phyloP scores from a whole-genome alignment of 2,797 vertebrate species.

The Spheniscus humboldti region DNA sequence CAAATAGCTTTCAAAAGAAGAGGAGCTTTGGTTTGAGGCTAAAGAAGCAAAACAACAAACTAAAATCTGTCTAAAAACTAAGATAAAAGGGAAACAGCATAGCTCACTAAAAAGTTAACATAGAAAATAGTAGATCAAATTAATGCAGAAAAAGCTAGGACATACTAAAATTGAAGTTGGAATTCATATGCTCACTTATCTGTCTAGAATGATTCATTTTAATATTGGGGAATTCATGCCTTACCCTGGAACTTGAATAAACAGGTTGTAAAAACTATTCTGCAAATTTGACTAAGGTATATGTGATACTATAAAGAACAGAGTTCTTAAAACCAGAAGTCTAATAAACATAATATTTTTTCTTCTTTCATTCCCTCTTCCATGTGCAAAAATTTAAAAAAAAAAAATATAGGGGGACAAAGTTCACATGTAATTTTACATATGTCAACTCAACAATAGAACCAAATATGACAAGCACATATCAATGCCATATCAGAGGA shows the following conservation, averaged over 20 bases:
- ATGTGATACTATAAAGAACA: not conserved
- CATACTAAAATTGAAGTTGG: not conserved
- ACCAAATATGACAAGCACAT: not conserved
- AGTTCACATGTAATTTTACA: not conserved
- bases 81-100: not conserved
- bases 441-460: not conserved
- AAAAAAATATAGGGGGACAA: not conserved
- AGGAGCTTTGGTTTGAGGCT: not conserved
- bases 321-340: not conserved
- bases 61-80: not conserved
- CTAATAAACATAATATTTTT: not conserved
- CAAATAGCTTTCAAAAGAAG: not conserved
- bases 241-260: not conserved
- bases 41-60: not conserved
- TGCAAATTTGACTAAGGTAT: not conserved
- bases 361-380: not conserved
- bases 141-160: not conserved
- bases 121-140: not conserved
- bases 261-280: not conserved
- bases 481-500: not conserved
- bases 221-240: not conserved
- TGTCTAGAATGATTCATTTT: not conserved
- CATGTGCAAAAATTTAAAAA: not conserved
- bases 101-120: not conserved
- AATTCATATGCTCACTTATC: not conserved